Percentiles rank a stretch among this genome's conserved stretches.
phyloP scores from a whole-genome alignment of 1,140 invertebrate genomes.

The Oncopodura yosiiana region DNA sequence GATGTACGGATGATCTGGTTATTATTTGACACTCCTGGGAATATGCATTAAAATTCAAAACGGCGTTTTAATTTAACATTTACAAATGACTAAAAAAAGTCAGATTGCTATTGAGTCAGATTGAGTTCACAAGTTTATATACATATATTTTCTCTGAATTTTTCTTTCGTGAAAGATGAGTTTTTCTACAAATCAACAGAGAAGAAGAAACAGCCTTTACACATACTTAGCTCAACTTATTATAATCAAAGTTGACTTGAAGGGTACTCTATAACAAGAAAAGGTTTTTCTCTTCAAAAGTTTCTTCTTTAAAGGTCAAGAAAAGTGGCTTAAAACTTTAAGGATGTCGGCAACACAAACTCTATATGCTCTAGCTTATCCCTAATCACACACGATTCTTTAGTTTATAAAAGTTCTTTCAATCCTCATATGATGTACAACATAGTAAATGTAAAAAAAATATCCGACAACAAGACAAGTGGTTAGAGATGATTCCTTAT shows the following conservation, averaged over 20 bases:
- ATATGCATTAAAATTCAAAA: no score
- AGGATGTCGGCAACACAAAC: neutral
- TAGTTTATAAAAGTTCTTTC: neutral
- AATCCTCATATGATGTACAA: no score
- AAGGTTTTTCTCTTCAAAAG: neutral
- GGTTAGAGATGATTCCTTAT: conserved; percentile 1
- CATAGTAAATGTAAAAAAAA: neutral
- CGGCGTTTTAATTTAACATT: no score
- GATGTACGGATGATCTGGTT: no score
- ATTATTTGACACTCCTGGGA: no score
- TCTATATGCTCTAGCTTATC: no score
- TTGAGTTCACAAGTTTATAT: conserved; percentile 3
- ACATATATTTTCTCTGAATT: neutral
- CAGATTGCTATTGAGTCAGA: no score
- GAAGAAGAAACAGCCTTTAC: neutral
- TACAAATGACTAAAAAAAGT: no score
- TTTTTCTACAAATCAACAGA: conserved; percentile 7
- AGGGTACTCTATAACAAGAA: neutral
- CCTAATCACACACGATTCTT: no score
- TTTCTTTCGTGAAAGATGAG: neutral
- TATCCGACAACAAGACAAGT: neutral
- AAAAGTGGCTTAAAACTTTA: neutral
- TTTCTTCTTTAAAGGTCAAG: conserved; percentile 7
- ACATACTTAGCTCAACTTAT: neutral
- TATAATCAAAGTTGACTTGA: neutral